Conservation (phyloP, 2,797 vertebrate genomes). For the Pelobates cultripes region DNA sequence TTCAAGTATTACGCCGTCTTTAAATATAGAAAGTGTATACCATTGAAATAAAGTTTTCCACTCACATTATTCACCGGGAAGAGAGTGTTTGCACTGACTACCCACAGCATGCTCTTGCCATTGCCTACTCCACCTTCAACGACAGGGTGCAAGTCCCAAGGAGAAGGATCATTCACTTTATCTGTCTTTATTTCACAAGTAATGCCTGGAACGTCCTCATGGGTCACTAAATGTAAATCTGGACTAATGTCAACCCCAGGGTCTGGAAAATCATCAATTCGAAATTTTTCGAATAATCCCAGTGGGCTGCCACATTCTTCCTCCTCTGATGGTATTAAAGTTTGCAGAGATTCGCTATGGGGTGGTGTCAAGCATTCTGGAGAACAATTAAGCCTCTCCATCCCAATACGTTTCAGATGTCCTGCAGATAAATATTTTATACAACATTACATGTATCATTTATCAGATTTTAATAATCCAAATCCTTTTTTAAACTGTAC, state of each 20-base stretch:
- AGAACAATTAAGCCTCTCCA: background rate
- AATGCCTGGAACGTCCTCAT: background rate
- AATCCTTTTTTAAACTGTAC: too few species aligned
- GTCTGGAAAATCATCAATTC: background rate
- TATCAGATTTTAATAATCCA: too few species aligned
- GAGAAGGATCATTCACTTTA: background rate
- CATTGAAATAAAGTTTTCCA: background rate
- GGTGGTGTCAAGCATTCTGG: background rate
- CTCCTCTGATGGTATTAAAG: background rate
- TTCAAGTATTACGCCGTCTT: too few species aligned
- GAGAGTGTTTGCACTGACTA: background rate
- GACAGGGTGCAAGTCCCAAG: background rate
- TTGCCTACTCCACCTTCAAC: background rate
- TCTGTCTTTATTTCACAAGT: background rate
- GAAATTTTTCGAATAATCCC: slow-evolving; percentile 47
- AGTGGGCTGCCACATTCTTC: slow-evolving; percentile 28
- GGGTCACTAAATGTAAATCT: background rate
- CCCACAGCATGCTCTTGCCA: slow-evolving; percentile 1
- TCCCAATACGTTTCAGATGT: background rate
- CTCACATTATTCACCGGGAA: slow-evolving; percentile 25
- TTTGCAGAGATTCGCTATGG: background rate
- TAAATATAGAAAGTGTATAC: background rate
- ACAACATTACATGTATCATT: background rate
- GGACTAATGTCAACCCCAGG: background rate
- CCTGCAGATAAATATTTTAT: slow-evolving; percentile 9